Conservation (phyloP, 1,140 invertebrate genomes). For the Psilanteris sp. region DNA sequence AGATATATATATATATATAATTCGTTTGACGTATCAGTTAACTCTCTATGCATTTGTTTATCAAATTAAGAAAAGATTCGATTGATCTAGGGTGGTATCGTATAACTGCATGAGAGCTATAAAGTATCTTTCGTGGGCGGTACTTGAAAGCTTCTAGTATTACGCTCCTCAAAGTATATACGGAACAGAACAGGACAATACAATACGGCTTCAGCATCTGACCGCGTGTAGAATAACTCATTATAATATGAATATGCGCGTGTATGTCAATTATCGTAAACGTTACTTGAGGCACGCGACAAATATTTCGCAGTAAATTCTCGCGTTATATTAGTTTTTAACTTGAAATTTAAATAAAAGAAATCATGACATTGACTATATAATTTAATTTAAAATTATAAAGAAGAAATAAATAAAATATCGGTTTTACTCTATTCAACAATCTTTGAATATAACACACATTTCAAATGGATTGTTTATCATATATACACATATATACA, state of each 20-base stretch:
- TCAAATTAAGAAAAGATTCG: slow-evolving; percentile 11
- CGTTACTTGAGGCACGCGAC: slow-evolving; percentile 68
- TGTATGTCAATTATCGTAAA: slow-evolving; percentile 42
- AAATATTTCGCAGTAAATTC: slow-evolving; percentile 45
- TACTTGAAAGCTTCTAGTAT: slow-evolving; percentile 66
- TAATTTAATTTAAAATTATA: too few species aligned
- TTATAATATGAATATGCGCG: slow-evolving; percentile 77
- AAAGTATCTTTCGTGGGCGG: slow-evolving; percentile 70
- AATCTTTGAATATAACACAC: too few species aligned
- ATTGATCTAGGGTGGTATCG: neutral
- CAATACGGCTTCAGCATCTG: slow-evolving; percentile 75
- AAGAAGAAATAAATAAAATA: too few species aligned
- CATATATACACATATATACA: too few species aligned
- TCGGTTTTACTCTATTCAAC: too few species aligned
- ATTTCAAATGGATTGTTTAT: too few species aligned
- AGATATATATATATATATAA: too few species aligned
- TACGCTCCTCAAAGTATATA: slow-evolving; percentile 63
- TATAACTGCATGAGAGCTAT: too few species aligned
- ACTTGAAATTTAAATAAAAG: too few species aligned
- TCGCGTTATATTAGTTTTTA: too few species aligned
- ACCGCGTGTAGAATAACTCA: slow-evolving; percentile 75
- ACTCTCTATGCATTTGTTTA: too few species aligned
- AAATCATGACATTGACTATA: neutral
- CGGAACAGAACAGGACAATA: slow-evolving; percentile 67
- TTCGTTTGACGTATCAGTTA: too few species aligned